These are phyloP conservation scores for Nannospalax galili DNA, from an alignment of 2,113 vertebrate species.

Conservation along the genomic window DNA sequence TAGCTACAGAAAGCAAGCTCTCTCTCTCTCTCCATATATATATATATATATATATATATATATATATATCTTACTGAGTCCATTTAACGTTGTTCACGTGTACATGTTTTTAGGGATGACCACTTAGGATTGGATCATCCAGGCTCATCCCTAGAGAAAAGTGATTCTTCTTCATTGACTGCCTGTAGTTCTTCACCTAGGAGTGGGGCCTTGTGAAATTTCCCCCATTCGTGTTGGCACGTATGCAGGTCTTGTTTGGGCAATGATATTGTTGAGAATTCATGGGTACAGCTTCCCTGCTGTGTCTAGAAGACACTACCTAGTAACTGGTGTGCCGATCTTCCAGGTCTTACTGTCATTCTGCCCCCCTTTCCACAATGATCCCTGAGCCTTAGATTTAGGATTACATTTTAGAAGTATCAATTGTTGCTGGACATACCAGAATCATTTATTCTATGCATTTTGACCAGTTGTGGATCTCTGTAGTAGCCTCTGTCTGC, in stretches of 20 bases:
- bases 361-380: background rate
- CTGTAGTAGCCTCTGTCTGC: background rate
- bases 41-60: too few species aligned
- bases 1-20: too few species aligned
- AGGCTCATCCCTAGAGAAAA: background rate
- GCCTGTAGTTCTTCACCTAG: background rate
- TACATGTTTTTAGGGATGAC: background rate
- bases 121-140: background rate
- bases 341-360: too few species aligned
- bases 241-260: background rate
- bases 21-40: too few species aligned
- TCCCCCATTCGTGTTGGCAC: background rate
- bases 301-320: background rate
- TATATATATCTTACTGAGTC: background rate
- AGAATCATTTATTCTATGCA: background rate
- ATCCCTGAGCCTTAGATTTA: background rate
- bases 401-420: background rate
- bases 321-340: background rate
- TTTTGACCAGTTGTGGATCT: background rate
- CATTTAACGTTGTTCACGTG: background rate
- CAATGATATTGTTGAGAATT: background rate
- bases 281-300: too few species aligned
- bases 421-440: too few species aligned
- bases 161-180: background rate
- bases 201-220: background rate